Evolutionary conservation across 2,888 invertebrate species (phyloP).

Genomic region (Meteorus cinctellus): DNA sequence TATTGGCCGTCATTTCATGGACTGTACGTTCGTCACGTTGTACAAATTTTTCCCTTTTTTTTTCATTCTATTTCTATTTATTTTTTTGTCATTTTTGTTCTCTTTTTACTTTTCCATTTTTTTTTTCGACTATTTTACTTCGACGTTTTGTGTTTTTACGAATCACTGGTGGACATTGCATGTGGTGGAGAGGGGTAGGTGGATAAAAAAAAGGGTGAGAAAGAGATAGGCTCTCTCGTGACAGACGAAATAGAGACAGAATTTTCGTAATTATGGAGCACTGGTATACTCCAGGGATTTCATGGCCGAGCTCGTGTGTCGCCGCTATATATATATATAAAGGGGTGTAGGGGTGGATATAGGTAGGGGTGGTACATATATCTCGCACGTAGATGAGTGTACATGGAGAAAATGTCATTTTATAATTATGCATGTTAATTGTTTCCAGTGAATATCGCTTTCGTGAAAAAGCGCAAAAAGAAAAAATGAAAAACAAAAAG

Average conservation of each 20-base stretch:
- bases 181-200: background rate
- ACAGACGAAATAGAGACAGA: slow-evolving; percentile 49
- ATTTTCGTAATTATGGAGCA: slow-evolving; percentile 66
- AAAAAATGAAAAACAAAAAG: slow-evolving; percentile 36
- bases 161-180: slow-evolving; percentile 35
- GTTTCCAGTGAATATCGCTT: slow-evolving; percentile 49
- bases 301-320: slow-evolving; percentile 57
- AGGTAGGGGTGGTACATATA: background rate
- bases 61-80: slow-evolving; percentile 18
- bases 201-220: slow-evolving; percentile 26
- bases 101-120: background rate
- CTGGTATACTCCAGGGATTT: slow-evolving; percentile 63
- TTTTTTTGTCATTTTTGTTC: background rate
- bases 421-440: slow-evolving; percentile 70
- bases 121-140: slow-evolving; percentile 23
- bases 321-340: slow-evolving; percentile 45
- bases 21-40: slow-evolving; percentile 52
- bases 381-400: background rate
- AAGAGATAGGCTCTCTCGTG: slow-evolving; percentile 40
- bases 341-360: slow-evolving; percentile 1
- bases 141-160: slow-evolving; percentile 46
- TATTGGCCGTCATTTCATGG: slow-evolving; percentile 59
- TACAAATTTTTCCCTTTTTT: slow-evolving; percentile 57
- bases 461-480: slow-evolving; percentile 39
- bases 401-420: slow-evolving; percentile 64